These are phyloP conservation scores for Plebejus argus DNA, from an alignment of 2,888 invertebrate species.

Conservation along the genomic window DNA sequence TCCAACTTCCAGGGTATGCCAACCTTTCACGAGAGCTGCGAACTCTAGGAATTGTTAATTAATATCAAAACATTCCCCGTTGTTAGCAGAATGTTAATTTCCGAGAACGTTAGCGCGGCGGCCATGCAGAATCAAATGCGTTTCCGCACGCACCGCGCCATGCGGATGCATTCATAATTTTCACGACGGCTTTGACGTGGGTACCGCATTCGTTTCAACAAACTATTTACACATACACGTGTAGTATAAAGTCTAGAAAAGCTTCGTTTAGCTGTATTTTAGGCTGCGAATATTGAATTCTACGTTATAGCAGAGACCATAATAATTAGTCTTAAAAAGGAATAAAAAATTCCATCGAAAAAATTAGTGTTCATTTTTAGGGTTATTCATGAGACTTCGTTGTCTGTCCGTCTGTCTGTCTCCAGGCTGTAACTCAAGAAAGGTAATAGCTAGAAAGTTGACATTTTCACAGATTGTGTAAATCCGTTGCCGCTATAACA, in stretches of 20 bases:
- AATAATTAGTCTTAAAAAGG: no score
- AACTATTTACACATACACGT: slow-evolving; percentile 2
- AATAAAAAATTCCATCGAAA: no score
- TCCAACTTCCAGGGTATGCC: background rate
- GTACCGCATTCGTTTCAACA: slow-evolving; percentile 56
- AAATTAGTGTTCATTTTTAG: no score
- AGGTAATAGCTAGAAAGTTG: no score
- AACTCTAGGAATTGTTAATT: slow-evolving; percentile 3
- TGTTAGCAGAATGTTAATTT: slow-evolving; percentile 18
- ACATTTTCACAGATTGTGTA: no score
- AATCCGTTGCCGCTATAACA: no score
- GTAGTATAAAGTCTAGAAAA: background rate
- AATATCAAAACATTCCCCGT: slow-evolving; percentile 1
- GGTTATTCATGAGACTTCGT: no score
- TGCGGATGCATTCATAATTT: slow-evolving; percentile 44
- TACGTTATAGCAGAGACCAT: no score
- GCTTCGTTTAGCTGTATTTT: background rate
- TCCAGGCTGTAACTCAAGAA: no score
- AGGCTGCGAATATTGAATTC: background rate
- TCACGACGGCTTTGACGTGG: slow-evolving; percentile 57
- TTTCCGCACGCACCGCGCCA: slow-evolving; percentile 44
- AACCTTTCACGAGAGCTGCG: background rate
- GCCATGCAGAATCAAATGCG: slow-evolving; percentile 41
- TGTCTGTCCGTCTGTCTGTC: no score
- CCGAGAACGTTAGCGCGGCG: slow-evolving; percentile 24